These are phyloP conservation scores for Diachrysia chrysitis DNA, from an alignment of 2,888 invertebrate species.

Conservation along the genomic window DNA sequence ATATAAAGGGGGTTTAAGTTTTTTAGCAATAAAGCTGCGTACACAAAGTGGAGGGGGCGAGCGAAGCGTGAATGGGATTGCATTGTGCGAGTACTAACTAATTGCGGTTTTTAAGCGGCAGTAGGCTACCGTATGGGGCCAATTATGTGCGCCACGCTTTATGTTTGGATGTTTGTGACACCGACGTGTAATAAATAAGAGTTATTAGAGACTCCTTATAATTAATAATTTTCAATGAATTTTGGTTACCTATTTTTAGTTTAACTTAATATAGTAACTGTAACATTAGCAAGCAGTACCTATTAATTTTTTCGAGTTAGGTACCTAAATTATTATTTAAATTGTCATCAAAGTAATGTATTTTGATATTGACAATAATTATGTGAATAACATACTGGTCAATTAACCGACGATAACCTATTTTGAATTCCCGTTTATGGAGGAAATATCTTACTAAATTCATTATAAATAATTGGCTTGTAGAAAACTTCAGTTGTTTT, in stretches of 20 bases:
- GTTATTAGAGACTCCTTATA: slow-evolving; percentile 1
- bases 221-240: too few relatives aligned
- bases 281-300: too few relatives aligned
- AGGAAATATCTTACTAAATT: too few relatives aligned
- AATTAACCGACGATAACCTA: too few relatives aligned
- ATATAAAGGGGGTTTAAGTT: slow-evolving; percentile 37
- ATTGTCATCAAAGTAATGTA: too few relatives aligned
- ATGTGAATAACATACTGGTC: too few relatives aligned
- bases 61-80: slow-evolving; percentile 49
- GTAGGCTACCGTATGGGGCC: slow-evolving; percentile 54
- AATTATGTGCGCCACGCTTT: slow-evolving; percentile 65
- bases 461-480: not conserved
- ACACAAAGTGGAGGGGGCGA: slow-evolving; percentile 44
- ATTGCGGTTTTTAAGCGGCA: slow-evolving; percentile 61
- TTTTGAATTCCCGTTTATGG: too few relatives aligned
- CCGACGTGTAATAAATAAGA: slow-evolving; percentile 25
- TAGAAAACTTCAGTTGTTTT: not conserved
- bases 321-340: too few relatives aligned
- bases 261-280: too few relatives aligned
- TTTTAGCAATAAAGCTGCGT: slow-evolving; percentile 48
- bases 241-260: too few relatives aligned
- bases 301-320: too few relatives aligned
- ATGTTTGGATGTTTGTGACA: slow-evolving; percentile 45
- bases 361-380: too few relatives aligned
- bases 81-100: slow-evolving; percentile 60